phyloP scores from a whole-genome alignment of 2,797 vertebrate species.

The Paguma larvata region DNA sequence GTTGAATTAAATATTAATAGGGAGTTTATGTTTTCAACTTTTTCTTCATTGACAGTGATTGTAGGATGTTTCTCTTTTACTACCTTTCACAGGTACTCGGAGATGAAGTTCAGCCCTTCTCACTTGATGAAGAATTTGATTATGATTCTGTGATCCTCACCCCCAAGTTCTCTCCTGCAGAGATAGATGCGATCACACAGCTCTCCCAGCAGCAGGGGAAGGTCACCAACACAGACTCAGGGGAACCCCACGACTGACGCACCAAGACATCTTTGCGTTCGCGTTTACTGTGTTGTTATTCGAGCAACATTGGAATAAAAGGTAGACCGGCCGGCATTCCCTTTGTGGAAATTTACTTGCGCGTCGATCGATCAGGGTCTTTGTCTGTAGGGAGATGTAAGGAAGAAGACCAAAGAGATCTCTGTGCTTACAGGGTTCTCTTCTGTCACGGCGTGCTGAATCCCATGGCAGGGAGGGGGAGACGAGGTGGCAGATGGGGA shows the following conservation, averaged over 20 bases:
- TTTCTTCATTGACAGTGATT: conserved; percentile 73
- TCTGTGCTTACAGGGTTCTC: not conserved
- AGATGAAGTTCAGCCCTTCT: conserved; percentile 89
- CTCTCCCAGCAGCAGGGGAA: not conserved
- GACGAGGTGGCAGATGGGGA: not conserved
- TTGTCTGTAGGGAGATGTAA: not conserved
- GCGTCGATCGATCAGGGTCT: not conserved
- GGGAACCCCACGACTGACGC: conserved; percentile 53
- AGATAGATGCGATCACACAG: conserved; percentile 78
- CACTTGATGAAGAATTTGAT: conserved; percentile 90
- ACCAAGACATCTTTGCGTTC: not conserved
- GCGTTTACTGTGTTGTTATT: conserved; percentile 39
- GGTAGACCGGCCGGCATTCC: not conserved
- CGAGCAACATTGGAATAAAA: conserved; percentile 59
- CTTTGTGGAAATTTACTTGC: not conserved
- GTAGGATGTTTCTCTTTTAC: conserved; percentile 66
- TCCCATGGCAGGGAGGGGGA: not conserved
- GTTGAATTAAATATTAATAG: conserved; percentile 89
- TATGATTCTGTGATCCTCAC: conserved; percentile 89
- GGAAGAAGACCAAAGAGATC: not conserved
- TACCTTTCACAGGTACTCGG: conserved; percentile 74
- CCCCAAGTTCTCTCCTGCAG: conserved; percentile 86
- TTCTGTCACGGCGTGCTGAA: not conserved
- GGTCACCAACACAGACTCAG: not conserved
- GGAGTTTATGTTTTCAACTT: conserved; percentile 83